Evolutionary conservation across 2,888 invertebrate genomes (phyloP), one percentile per base, ranked within the genome.

Genomic region (Hybos culiciformis): DNA sequence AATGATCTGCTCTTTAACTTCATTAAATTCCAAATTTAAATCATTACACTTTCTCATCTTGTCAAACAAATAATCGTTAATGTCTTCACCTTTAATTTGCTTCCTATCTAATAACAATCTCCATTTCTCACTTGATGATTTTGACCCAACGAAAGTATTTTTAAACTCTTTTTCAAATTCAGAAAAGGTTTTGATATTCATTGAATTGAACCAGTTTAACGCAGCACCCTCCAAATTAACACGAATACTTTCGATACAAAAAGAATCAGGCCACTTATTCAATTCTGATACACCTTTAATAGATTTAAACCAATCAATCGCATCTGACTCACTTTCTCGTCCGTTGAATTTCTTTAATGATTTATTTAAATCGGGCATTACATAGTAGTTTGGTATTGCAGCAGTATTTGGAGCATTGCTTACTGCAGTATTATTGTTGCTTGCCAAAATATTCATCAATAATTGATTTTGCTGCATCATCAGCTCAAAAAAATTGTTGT

Each of bases 361-460:
- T 38, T 46, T 45, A 15, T 48, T 48, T 4, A 43, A 37, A n/a
- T 46, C 47, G 2, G 49, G 49, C 42, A 47, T 47, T 32, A 46
- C 43, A 23, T 46, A 43, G 20, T 41, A 47, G n/a, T n/a, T n/a
- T n/a, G n/a, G n/a, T n/a, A n/a, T n/a, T n/a, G n/a, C n/a, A n/a
- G n/a, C n/a, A n/a, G n/a, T n/a, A n/a, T n/a, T n/a, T n/a, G n/a
- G n/a, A n/a, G n/a, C n/a, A n/a, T n/a, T n/a, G n/a, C n/a, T n/a
- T n/a, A n/a, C n/a, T n/a, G n/a, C n/a, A n/a, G n/a, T n/a, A n/a
- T n/a, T n/a, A 23, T 23, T 42, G 20, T 46, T 42, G 3, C 37
- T 20, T n/a, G 39, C 41, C 20, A 46, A 17, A 3, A 44, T 24
- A 18, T 39, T 44, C 8, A 46, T 46, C 9, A 46, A 24, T 40